Conservation (phyloP, 2,113 vertebrate genomes). For the Axis porcinus region DNA sequence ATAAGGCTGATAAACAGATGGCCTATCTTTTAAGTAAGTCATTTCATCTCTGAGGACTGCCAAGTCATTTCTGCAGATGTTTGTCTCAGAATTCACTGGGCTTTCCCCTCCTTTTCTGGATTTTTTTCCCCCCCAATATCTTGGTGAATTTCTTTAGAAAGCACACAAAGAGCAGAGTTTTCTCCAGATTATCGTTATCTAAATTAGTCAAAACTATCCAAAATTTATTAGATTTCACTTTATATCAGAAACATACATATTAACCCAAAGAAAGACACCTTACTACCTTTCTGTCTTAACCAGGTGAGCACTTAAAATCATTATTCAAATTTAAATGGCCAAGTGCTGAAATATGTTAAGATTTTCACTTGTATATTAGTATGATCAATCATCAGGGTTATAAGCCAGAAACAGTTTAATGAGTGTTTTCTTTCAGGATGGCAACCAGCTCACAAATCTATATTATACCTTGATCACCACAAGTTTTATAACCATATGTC, state of each 20-base stretch:
- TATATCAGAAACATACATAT: neutral
- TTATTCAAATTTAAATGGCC: neutral
- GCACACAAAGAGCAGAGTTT: neutral
- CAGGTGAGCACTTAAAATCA: neutral
- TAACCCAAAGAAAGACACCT: neutral
- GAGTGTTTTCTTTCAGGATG: neutral
- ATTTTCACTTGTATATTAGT: neutral
- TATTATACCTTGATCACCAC: neutral
- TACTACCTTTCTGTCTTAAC: neutral
- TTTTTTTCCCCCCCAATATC: neutral
- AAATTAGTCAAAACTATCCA: slow-evolving; percentile 24
- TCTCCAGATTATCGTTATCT: neutral
- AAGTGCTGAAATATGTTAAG: neutral
- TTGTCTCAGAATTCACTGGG: neutral
- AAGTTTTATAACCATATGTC: neutral
- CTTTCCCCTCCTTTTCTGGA: neutral
- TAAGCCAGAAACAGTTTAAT: neutral
- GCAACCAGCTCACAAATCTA: neutral
- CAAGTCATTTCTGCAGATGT: neutral
- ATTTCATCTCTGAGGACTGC: neutral
- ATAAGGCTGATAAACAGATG: neutral
- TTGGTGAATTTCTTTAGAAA: neutral
- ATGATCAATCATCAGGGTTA: neutral
- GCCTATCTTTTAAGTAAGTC: neutral
- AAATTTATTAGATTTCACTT: slow-evolving; percentile 12